Percentiles rank a stretch among this genome's conserved stretches.
phyloP scores from a whole-genome alignment of 2,888 invertebrate genomes.

The Stegophylla sp. region DNA sequence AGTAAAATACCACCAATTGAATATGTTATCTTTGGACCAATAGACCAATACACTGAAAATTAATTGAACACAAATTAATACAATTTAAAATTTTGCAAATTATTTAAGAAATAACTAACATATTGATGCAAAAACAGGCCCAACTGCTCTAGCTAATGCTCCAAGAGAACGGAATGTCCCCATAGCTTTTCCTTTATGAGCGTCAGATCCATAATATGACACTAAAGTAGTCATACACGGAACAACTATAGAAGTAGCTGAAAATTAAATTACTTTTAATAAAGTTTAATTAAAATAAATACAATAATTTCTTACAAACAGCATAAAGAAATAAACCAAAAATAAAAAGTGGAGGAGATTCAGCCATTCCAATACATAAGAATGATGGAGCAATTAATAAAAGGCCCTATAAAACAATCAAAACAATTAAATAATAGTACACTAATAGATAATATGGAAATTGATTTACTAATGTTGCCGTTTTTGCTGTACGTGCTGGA shows the following conservation, averaged over 20 bases:
- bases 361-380: slow-evolving; percentile 80
- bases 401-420: slow-evolving; percentile 70
- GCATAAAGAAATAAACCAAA: slow-evolving; percentile 86
- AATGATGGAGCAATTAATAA: slow-evolving; percentile 87
- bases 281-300: slow-evolving; percentile 40
- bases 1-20: slow-evolving; percentile 78
- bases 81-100: slow-evolving; percentile 8
- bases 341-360: slow-evolving; percentile 72
- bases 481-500: slow-evolving; percentile 74
- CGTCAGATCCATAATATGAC: slow-evolving; percentile 79
- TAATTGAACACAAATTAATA: not conserved
- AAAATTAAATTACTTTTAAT: slow-evolving; percentile 59
- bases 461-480: slow-evolving; percentile 71
- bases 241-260: slow-evolving; percentile 90
- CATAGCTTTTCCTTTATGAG: slow-evolving; percentile 89
- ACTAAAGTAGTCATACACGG: slow-evolving; percentile 93
- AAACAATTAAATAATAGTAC: not conserved
- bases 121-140: slow-evolving; percentile 86
- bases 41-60: slow-evolving; percentile 84
- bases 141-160: slow-evolving; percentile 88
- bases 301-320: slow-evolving; percentile 74
- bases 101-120: slow-evolving; percentile 67
- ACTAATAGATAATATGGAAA: slow-evolving; percentile 11
- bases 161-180: slow-evolving; percentile 95
- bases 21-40: slow-evolving; percentile 84